Evolutionary conservation across 2,113 vertebrate species (phyloP).

Genomic region (Dissostichus mawsoni): DNA sequence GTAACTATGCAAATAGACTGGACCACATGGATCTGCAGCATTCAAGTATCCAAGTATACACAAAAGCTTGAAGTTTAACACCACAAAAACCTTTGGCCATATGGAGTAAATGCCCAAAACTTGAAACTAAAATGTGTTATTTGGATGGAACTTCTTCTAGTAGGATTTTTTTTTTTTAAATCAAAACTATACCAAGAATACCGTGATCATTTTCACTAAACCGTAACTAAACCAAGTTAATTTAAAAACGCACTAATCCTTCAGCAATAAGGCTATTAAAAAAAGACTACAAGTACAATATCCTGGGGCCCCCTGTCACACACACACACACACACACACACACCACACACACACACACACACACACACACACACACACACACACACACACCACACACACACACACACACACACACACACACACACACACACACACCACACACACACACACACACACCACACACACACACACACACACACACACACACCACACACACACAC

Average conservation of each 20-base stretch:
- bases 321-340: constrained; percentile 47
- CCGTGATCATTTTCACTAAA: constrained; percentile 39
- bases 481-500: constrained; percentile 8
- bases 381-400: constrained; percentile 12
- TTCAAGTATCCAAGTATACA: background rate
- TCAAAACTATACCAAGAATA: constrained; percentile 46
- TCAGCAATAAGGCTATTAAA: constrained; percentile 69
- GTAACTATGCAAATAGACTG: background rate
- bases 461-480: constrained; percentile 42
- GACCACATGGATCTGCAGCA: constrained; percentile 1
- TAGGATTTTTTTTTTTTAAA: constrained; percentile 11
- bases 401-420: constrained; percentile 13
- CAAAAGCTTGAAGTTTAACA: background rate
- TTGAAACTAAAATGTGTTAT: background rate
- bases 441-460: no score
- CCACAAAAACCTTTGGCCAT: background rate
- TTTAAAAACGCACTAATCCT: constrained; percentile 73
- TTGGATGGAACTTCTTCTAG: background rate
- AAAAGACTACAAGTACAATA: constrained; percentile 69
- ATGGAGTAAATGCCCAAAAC: background rate
- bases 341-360: constrained; percentile 2
- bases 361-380: constrained; percentile 7
- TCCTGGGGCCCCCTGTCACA: constrained; percentile 46
- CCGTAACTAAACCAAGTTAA: constrained; percentile 47
- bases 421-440: constrained; percentile 49